A percentile compares a stretch with the other conserved stretches of the same genome.
Conservation (phyloP, 2,888 invertebrate species). For the Conistra vaccinii region DNA sequence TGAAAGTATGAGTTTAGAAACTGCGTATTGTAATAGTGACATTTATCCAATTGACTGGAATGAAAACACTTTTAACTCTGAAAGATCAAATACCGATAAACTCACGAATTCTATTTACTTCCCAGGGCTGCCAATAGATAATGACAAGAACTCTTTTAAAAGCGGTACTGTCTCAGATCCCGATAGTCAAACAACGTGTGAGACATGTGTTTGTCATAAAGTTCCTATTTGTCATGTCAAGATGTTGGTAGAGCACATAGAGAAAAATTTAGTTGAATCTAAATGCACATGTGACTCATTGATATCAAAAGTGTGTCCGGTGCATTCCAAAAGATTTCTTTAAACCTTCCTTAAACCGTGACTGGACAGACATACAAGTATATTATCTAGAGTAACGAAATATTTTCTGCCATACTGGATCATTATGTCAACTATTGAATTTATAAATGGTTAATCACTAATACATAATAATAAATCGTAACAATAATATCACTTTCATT, state of each 20-base stretch:
- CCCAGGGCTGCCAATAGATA: slow-evolving; percentile 61
- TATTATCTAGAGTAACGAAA: background rate
- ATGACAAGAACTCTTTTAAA: slow-evolving; percentile 49
- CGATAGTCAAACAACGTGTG: slow-evolving; percentile 35
- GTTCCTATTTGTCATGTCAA: slow-evolving; percentile 87
- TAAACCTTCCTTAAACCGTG: slow-evolving; percentile 14
- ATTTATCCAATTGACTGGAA: slow-evolving; percentile 66
- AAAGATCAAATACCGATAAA: slow-evolving; percentile 56
- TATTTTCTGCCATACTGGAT: slow-evolving; percentile 11
- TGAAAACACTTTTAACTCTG: slow-evolving; percentile 61
- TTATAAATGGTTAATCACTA: slow-evolving; percentile 12
- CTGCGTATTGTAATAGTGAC: slow-evolving; percentile 61
- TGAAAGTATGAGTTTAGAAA: slow-evolving; percentile 62
- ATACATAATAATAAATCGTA: slow-evolving; percentile 22
- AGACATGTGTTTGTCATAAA: slow-evolving; percentile 80
- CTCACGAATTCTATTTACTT: slow-evolving; percentile 70
- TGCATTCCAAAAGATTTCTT: slow-evolving; percentile 72
- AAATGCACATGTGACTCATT: slow-evolving; percentile 85
- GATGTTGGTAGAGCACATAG: slow-evolving; percentile 85
- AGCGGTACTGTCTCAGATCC: slow-evolving; percentile 40
- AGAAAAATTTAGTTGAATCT: slow-evolving; percentile 77
- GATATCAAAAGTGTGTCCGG: slow-evolving; percentile 80
- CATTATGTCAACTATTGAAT: slow-evolving; percentile 18
- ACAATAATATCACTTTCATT: slow-evolving; percentile 31
- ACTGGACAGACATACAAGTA: background rate